Evolutionary conservation across 2,888 invertebrate genomes (phyloP).

Genomic region (Herminia tarsipennalis): DNA sequence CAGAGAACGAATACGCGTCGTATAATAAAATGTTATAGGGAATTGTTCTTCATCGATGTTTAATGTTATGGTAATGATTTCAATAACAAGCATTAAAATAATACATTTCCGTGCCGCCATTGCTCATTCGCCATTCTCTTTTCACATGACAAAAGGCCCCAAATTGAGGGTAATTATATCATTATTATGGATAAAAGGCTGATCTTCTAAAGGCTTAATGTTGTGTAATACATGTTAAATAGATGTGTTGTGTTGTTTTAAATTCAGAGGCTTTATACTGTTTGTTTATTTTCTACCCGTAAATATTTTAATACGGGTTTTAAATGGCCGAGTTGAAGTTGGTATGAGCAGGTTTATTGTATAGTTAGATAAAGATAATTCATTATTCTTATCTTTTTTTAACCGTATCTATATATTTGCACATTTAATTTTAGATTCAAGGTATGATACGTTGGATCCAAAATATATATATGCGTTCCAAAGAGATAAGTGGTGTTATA

Average conservation of each 20-base stretch:
- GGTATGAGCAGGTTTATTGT: no score
- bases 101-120: slow-evolving; percentile 8
- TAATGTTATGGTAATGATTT: slow-evolving; percentile 29
- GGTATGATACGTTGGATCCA: no score
- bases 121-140: slow-evolving; percentile 19
- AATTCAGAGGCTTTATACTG: neutral
- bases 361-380: no score
- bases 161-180: slow-evolving; percentile 13
- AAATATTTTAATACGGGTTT: no score
- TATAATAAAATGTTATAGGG: slow-evolving; percentile 5
- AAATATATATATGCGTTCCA: no score
- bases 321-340: no score
- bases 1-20: slow-evolving; percentile 2
- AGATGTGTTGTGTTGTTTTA: neutral
- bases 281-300: neutral
- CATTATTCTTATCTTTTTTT: no score
- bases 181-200: slow-evolving; percentile 18
- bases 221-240: slow-evolving; percentile 8
- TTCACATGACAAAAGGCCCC: slow-evolving; percentile 10
- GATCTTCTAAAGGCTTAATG: slow-evolving; percentile 22
- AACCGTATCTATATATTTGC: no score
- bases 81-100: slow-evolving; percentile 19
- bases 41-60: slow-evolving; percentile 17
- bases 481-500: no score
- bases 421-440: no score